Conservation (phyloP, 2,888 invertebrate species). For the Tyria jacobaeae region DNA sequence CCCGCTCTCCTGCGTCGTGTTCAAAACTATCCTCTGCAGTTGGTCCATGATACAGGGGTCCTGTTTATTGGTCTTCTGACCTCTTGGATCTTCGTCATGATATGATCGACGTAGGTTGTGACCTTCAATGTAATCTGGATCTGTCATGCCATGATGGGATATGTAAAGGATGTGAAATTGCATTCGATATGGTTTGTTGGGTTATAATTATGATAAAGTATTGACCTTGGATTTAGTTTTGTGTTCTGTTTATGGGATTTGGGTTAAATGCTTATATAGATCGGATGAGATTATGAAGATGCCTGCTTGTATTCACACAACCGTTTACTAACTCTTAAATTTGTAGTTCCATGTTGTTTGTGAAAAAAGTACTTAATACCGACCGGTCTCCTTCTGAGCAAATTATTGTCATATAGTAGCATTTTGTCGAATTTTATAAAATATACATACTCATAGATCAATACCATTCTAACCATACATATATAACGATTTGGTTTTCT, state of each 20-base stretch:
- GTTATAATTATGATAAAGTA: slow-evolving; percentile 35
- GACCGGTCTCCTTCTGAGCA: no score
- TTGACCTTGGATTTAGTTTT: slow-evolving; percentile 28
- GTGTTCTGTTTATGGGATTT: slow-evolving; percentile 17
- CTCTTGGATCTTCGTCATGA: slow-evolving; percentile 61
- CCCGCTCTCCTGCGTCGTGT: slow-evolving; percentile 33
- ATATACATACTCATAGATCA: no score
- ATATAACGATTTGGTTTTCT: no score
- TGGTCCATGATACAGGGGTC: slow-evolving; percentile 43
- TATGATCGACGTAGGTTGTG: slow-evolving; percentile 71
- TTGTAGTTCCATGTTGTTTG: no score
- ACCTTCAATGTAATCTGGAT: slow-evolving; percentile 73
- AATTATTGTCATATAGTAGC: no score
- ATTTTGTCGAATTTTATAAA: no score
- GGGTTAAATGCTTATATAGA: no score
- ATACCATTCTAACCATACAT: no score
- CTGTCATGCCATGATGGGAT: slow-evolving; percentile 58
- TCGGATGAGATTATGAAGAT: neutral
- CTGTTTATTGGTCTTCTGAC: slow-evolving; percentile 55
- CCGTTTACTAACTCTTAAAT: no score
- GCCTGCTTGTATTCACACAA: neutral
- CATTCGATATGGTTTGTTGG: slow-evolving; percentile 62
- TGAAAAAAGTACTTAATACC: no score
- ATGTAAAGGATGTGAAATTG: slow-evolving; percentile 51
- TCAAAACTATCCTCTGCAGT: slow-evolving; percentile 22